phyloP scores from a whole-genome alignment of 2,888 invertebrate species.

The Drosophila mulleri region DNA sequence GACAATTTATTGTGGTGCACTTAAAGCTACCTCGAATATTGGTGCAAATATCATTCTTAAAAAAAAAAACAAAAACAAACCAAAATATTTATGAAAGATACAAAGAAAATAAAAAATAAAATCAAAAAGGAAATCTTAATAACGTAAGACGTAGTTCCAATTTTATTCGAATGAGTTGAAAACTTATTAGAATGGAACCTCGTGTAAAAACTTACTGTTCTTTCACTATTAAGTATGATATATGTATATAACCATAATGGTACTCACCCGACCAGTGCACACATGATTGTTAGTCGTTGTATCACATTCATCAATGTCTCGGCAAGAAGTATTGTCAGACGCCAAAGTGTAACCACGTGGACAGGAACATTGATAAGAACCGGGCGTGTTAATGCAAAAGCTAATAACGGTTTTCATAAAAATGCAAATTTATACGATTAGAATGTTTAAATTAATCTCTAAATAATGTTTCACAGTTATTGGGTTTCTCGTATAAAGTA shows the following conservation, averaged over 20 bases:
- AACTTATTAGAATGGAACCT: no score
- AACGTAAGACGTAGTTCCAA: no score
- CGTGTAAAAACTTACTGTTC: no score
- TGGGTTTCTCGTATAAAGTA: no score
- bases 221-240: neutral
- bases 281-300: constrained; percentile 75
- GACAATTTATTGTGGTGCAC: constrained; percentile 94
- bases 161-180: no score
- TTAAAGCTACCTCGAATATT: constrained; percentile 95
- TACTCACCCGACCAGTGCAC: constrained; percentile 86
- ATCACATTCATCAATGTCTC: constrained; percentile 92
- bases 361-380: constrained; percentile 93
- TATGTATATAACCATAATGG: neutral
- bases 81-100: neutral
- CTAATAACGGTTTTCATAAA: constrained; percentile 8
- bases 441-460: neutral
- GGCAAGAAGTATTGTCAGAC: constrained; percentile 91
- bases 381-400: constrained; percentile 93
- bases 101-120: neutral
- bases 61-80: neutral
- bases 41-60: constrained; percentile 90
- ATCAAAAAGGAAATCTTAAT: no score
- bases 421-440: neutral
- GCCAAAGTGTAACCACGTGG: constrained; percentile 92
- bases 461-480: neutral